Conservation (phyloP, 2,888 invertebrate species). For the Dusona sp. region DNA sequence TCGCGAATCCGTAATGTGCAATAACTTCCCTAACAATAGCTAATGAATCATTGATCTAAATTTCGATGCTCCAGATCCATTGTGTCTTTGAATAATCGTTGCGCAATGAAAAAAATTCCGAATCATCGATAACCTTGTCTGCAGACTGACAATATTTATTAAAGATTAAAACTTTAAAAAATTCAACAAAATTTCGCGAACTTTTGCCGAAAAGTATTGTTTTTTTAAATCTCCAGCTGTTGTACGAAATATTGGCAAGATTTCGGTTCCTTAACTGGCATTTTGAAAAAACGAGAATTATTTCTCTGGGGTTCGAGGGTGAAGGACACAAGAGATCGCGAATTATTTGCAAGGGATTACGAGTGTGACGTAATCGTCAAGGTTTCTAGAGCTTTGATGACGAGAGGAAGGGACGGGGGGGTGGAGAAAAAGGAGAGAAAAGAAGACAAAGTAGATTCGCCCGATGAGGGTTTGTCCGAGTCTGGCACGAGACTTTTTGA, state of each 20-base stretch:
- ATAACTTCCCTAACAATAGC: constrained; percentile 18
- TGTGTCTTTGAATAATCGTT: neutral
- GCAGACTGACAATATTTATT: neutral
- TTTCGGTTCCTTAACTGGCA: neutral
- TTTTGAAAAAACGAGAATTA: neutral
- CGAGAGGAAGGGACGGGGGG: neutral
- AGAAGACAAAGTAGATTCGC: constrained; percentile 1
- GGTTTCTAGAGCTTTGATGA: constrained; percentile 25
- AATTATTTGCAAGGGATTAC: constrained; percentile 33
- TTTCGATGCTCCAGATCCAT: constrained; percentile 13
- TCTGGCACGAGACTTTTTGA: constrained; percentile 36
- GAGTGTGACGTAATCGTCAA: constrained; percentile 26
- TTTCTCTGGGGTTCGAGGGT: constrained; percentile 8
- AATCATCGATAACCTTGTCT: neutral
- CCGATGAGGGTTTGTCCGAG: neutral
- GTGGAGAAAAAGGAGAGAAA: no score
- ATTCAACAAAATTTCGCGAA: neutral
- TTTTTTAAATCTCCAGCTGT: neutral
- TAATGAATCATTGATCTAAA: constrained; percentile 8
- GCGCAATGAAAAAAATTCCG: neutral
- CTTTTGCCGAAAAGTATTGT: neutral
- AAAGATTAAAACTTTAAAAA: neutral
- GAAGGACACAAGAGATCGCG: constrained; percentile 28
- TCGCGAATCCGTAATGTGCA: neutral
- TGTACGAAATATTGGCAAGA: neutral